Base-by-base conservation (phyloP, 2,113 vertebrate species). In the Anser cygnoides region DNA sequence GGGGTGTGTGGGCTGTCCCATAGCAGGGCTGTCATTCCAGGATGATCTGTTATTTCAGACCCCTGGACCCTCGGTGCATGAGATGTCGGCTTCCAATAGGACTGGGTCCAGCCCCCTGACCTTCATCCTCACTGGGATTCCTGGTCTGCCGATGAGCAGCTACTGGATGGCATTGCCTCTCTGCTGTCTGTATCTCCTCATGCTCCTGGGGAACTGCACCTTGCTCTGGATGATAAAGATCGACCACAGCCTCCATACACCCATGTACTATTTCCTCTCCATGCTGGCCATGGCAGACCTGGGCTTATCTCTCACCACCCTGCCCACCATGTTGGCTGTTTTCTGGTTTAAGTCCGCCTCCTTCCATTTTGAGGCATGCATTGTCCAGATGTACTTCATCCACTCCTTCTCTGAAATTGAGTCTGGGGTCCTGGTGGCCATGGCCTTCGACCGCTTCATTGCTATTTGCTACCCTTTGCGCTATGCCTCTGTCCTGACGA, bases 371-470 rank as follows among this genome's bases (percentile, higher is more conserved):
- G 28, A 80, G 26, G 77, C 66, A 0, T 93, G 95, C 2, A 1
- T 94, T 4, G 62, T 58, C 17, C 95, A 95, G 87, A 95, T 96
- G 95, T 96, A 79, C 52, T 97, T 96, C 87, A 92, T 95, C 65
- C 96, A 97, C 39, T 18, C 25, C 39, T 95, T 97, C 83, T 96
- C 85, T 22, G 39, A 61, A 26, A 66, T 82, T 0, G 89, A 96
- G 44, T 97, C 90, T 1, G 72, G 95, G 26, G 63, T 97, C 1
- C 62, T 97, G 44, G 65, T 97, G 43, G 87, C 95, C 78, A 93
- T 94, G 97, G 93, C 96, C 44, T 97, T 97, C 1, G 95, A 97
- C 67, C 39, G 73, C 66, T 93, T 92, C 7, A 26, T 97, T 22
- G 94, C 96, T 41, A 87, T 96, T 41, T 26, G 33, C 55, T 52